These are phyloP conservation scores for Sorex maritimensis DNA, from an alignment of 2,797 vertebrate genomes.

Conservation along the genomic window DNA sequence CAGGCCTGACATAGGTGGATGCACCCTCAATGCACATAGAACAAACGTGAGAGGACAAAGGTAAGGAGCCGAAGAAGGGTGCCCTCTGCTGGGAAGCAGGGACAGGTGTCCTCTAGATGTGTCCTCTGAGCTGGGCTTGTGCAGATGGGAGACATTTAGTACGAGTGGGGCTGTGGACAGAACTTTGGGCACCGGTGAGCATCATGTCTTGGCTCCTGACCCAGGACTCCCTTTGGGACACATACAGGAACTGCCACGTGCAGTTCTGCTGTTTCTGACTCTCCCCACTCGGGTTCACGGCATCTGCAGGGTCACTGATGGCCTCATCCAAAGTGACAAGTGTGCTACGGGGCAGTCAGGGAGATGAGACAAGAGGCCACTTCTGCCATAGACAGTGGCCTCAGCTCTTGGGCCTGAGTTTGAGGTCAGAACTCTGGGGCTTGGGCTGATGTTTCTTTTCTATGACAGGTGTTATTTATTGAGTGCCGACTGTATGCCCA, in stretches of 20 bases:
- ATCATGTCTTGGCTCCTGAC: too few species aligned
- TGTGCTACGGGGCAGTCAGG: neutral
- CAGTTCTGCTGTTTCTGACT: neutral
- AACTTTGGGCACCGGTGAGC: too few species aligned
- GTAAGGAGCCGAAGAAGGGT: neutral
- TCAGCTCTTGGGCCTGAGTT: neutral
- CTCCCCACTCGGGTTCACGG: neutral
- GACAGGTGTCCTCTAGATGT: neutral
- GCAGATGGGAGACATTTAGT: too few species aligned
- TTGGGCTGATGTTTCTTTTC: neutral
- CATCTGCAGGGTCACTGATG: neutral
- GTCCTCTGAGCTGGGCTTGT: neutral
- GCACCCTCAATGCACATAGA: too few species aligned
- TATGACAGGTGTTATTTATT: neutral
- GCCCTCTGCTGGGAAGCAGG: conserved; percentile 52
- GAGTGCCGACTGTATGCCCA: too few species aligned
- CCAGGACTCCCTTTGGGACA: neutral
- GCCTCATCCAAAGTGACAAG: too few species aligned
- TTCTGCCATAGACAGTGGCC: too few species aligned
- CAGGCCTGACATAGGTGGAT: neutral
- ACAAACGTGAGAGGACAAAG: too few species aligned
- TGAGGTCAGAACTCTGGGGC: neutral
- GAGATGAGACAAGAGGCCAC: neutral
- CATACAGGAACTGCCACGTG: neutral
- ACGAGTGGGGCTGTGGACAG: too few species aligned